Base-by-base conservation (phyloP, 2,113 vertebrate species). In the Rutilus rutilus region DNA sequence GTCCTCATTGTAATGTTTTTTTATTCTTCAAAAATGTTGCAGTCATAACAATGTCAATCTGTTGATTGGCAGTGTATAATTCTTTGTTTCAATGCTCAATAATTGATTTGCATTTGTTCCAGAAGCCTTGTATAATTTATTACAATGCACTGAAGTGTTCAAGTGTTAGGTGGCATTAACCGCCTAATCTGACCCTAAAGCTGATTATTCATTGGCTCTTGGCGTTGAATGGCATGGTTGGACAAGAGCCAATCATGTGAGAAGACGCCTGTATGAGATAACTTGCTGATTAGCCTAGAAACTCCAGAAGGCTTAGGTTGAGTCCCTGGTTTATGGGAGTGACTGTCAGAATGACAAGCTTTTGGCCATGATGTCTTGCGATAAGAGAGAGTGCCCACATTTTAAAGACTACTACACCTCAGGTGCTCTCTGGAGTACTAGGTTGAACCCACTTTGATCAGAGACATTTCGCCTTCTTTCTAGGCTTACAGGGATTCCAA, bases 71-170 rank as follows among this genome's bases (percentile, higher is more conserved):
- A 79, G 11, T 62, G 30, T 85, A 0, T 45, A 11, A 2, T 83
- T 83, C 1, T 67, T 57, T 19, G 10, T 39, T 17, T 82, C 50
- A 54, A 21, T 52, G 9, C 74, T 60, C 59, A 59, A 57, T 8
- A 57, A 23, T 57, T 8, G 19, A 21, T 57, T 54, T 50, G 12
- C 27, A 77, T 77, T 21, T 33, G 9, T n/a, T 78, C 30, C 1
- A 17, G 45, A 11, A 30, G 4, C 11, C 25, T 42, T 87, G 45
- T 15, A n/a, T 85, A 71, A 78, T 71, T 71, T n/a, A 76, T 85
- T 21, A 67, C 12, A 11, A 54, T 80, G 25, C 74, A 50, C 12
- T 75, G 73, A 65, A 76, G 42, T 80, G 42, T 73, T 27, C 12
- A 67, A 78, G 60, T 84, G 33, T 39, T 50, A 59, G n/a, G 57